These are phyloP conservation scores for Lordiphosa collinella DNA, from an alignment of 1,140 invertebrate species.

Conservation along the genomic window DNA sequence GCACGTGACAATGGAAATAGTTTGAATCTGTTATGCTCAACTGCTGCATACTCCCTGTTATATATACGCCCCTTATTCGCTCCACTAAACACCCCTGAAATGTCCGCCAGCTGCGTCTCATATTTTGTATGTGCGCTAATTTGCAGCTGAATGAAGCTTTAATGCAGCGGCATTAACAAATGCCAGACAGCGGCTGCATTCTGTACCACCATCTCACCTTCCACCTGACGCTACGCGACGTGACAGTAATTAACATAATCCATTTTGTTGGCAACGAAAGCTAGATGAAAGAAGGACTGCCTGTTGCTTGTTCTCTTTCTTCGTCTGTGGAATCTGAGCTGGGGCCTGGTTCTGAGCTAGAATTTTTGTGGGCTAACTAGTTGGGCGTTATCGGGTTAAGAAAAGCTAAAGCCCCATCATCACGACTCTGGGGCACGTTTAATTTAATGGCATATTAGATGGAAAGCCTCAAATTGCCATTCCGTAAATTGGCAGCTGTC, in stretches of 20 bases:
- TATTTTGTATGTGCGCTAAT: conserved; percentile 60
- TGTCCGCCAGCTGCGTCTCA: conserved; percentile 15
- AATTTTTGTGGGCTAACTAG: conserved; percentile 59
- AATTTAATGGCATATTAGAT: conserved; percentile 44
- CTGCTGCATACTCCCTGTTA: conserved; percentile 8
- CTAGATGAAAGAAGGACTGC: conserved; percentile 42
- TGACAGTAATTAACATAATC: conserved; percentile 76
- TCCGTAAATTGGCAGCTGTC: not conserved
- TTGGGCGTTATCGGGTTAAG: conserved; percentile 62
- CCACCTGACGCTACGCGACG: conserved; percentile 47
- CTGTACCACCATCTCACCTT: not conserved
- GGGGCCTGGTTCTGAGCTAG: not conserved
- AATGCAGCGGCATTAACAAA: conserved; percentile 32
- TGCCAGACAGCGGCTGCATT: conserved; percentile 34
- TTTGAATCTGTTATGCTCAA: conserved; percentile 37
- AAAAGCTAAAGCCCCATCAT: conserved; percentile 34
- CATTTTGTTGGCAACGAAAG: conserved; percentile 55
- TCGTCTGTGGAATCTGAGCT: conserved; percentile 1
- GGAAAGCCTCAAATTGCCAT: conserved; percentile 1
- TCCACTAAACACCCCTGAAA: conserved; percentile 4
- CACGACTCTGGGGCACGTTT: conserved; percentile 59
- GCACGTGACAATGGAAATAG: conserved; percentile 47
- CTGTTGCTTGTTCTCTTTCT: conserved; percentile 18
- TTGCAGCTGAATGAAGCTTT: conserved; percentile 61
- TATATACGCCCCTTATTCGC: conserved; percentile 23